phyloP scores from a whole-genome alignment of 2,797 vertebrate species.

The Pangasius krempfi region DNA sequence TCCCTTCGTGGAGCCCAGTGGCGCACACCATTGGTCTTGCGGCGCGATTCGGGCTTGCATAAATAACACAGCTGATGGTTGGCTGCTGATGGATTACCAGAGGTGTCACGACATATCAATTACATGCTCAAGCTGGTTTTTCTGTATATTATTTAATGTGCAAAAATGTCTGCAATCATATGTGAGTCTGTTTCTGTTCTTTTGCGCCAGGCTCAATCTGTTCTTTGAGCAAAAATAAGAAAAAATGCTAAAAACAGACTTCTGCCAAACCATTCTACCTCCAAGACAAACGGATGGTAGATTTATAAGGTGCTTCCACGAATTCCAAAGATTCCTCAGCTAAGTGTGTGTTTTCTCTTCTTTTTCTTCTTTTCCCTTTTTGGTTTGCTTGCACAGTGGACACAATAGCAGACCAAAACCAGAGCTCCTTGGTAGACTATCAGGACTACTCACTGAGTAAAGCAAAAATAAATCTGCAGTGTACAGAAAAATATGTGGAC shows the following conservation, averaged over 20 bases:
- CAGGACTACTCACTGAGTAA: background rate
- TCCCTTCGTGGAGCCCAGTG: background rate
- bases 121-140: background rate
- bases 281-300: conserved; percentile 32
- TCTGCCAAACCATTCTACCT: background rate
- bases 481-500: background rate
- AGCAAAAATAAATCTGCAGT: background rate
- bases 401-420: background rate
- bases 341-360: conserved; percentile 12
- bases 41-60: background rate
- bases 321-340: conserved; percentile 34
- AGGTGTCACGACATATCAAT: background rate
- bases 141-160: background rate
- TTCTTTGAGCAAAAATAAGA: background rate
- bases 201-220: background rate
- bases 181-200: background rate
- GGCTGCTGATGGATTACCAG: background rate
- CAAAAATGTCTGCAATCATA: background rate
- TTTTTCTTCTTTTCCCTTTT: conserved; percentile 24
- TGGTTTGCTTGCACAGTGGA: background rate
- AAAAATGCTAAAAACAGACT: background rate
- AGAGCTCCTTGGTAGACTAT: background rate
- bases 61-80: background rate
- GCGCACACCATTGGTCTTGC: too few species aligned
- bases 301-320: background rate